These are phyloP conservation scores for Pristiophorus japonicus DNA, from an alignment of 2,113 vertebrate genomes.

Conservation along the genomic window DNA sequence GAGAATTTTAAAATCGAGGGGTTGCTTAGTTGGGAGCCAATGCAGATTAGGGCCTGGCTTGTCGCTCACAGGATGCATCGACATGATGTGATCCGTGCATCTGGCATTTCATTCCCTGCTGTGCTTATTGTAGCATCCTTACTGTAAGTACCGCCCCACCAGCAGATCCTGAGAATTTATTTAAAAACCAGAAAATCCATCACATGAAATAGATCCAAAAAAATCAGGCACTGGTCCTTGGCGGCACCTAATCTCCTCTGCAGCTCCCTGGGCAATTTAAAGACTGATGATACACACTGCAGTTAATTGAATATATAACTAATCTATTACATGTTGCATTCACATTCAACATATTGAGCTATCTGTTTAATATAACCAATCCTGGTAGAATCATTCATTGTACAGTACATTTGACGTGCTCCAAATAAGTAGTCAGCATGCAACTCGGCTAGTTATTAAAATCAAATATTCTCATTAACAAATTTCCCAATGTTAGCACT, in stretches of 20 bases:
- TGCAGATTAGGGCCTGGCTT: too few relatives aligned
- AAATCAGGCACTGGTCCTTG: neutral
- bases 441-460: neutral
- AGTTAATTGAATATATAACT: conserved; percentile 35
- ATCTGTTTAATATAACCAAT: conserved; percentile 4
- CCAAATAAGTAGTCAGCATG: neutral
- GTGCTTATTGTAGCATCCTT: neutral
- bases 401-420: neutral
- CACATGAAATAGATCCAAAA: neutral
- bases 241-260: neutral
- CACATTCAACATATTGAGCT: conserved; percentile 19
- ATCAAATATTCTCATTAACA: neutral
- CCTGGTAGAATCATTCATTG: conserved; percentile 1
- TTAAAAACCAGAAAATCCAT: conserved; percentile 10
- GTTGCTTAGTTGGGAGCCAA: too few relatives aligned
- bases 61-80: neutral
- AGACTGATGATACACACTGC: neutral
- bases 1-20: too few relatives aligned
- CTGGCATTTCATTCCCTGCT: neutral
- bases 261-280: neutral
- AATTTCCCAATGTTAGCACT: neutral
- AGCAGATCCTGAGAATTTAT: neutral
- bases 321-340: neutral
- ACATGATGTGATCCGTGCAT: neutral
- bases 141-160: neutral